These are phyloP conservation scores for Chrysotoxum bicinctum DNA, from an alignment of 2,888 invertebrate genomes.

Conservation along the genomic window DNA sequence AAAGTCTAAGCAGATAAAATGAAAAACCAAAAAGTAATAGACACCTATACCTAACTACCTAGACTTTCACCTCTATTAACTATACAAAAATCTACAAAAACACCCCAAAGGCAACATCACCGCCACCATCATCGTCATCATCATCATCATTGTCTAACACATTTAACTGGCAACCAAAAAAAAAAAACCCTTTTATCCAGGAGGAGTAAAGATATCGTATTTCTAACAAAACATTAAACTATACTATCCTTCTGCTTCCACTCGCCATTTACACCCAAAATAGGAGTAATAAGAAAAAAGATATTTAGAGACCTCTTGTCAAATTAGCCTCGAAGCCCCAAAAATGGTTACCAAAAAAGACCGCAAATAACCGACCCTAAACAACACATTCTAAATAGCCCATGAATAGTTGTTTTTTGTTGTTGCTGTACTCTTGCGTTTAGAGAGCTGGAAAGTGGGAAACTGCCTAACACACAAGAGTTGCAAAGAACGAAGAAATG, in stretches of 20 bases:
- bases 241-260: conserved; percentile 35
- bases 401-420: conserved; percentile 49
- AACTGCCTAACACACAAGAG: conserved; percentile 25
- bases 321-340: conserved; percentile 71
- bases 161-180: conserved; percentile 47
- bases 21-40: conserved; percentile 55
- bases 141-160: conserved; percentile 32
- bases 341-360: conserved; percentile 69
- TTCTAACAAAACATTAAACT: conserved; percentile 13
- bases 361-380: conserved; percentile 71
- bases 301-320: conserved; percentile 71
- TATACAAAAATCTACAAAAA: background rate
- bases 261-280: conserved; percentile 58
- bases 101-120: conserved; percentile 18
- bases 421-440: background rate
- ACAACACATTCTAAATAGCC: conserved; percentile 71
- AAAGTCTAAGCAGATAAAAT: conserved; percentile 53
- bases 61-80: background rate
- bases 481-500: conserved; percentile 1
- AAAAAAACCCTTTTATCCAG: conserved; percentile 50
- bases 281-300: background rate
- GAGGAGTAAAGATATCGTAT: background rate
- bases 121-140: background rate
- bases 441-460: conserved; percentile 20
- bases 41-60: background rate